These are phyloP conservation scores for Cynopterus sphinx DNA, from an alignment of 2,797 vertebrate species.

Conservation along the genomic window DNA sequence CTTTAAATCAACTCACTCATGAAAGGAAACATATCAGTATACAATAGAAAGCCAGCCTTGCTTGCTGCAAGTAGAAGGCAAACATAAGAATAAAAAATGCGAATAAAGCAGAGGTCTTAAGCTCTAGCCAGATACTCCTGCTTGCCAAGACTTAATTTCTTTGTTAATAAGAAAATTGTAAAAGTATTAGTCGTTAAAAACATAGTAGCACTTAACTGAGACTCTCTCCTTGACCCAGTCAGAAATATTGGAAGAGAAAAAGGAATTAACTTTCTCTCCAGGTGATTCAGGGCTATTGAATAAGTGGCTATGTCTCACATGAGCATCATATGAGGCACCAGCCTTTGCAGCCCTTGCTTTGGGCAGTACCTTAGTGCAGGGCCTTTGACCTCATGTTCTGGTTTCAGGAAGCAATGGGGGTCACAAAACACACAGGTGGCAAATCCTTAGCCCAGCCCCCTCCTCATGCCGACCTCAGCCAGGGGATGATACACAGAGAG, in stretches of 20 bases:
- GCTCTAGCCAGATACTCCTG: neutral
- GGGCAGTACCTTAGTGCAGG: neutral
- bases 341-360: accelerated
- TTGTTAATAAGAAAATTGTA: neutral
- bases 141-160: neutral
- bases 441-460: neutral
- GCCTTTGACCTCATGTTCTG: neutral
- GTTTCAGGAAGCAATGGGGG: neutral
- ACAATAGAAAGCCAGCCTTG: neutral
- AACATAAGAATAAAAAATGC: neutral
- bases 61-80: neutral
- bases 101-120: neutral
- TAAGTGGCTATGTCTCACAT: accelerated
- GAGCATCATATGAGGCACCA: neutral
- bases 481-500: neutral
- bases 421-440: neutral
- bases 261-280: neutral
- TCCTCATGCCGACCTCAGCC: neutral
- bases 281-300: neutral
- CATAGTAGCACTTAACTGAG: neutral
- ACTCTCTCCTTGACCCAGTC: neutral
- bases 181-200: neutral
- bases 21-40: neutral
- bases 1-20: neutral
- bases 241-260: neutral